A percentile compares a stretch with the other conserved stretches of the same genome.
These are phyloP conservation scores for Lerista edwardsae DNA, from an alignment of 2,797 vertebrate species.

Conservation along the genomic window DNA sequence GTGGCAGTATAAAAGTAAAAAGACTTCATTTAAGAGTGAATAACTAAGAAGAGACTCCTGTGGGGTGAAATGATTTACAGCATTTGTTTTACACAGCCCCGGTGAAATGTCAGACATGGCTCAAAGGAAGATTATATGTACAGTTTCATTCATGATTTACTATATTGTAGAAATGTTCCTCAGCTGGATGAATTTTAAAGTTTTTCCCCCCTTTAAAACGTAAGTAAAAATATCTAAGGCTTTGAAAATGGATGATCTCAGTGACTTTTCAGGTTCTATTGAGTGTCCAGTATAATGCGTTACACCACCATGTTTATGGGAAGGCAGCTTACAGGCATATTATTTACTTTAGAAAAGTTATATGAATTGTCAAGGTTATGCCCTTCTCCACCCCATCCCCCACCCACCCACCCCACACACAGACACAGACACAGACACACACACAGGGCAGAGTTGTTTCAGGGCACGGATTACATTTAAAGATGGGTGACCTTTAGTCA, in stretches of 20 bases:
- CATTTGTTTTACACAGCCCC: background rate
- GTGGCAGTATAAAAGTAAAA: slow-evolving; percentile 18
- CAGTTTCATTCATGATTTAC: background rate
- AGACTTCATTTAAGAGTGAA: background rate
- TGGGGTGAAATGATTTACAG: background rate
- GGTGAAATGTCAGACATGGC: slow-evolving; percentile 1
- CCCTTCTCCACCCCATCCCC: background rate
- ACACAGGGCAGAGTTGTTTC: background rate
- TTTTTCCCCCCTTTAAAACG: background rate
- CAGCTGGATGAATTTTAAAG: slow-evolving; percentile 43
- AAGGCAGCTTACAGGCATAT: background rate
- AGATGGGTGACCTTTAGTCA: background rate
- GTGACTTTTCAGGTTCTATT: slow-evolving; percentile 50
- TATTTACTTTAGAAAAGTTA: background rate
- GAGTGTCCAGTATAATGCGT: background rate
- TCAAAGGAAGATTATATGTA: background rate
- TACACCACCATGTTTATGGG: background rate
- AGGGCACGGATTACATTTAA: background rate
- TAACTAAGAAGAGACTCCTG: slow-evolving; percentile 13
- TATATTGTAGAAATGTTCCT: slow-evolving; percentile 11
- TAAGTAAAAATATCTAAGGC: slow-evolving; percentile 10
- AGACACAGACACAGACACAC: background rate
- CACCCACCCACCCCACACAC: background rate
- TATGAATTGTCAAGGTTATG: background rate
- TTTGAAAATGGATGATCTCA: slow-evolving; percentile 50